These are phyloP conservation scores for Neocloeon triangulifer DNA, from an alignment of 1,140 invertebrate species.

Conservation along the genomic window DNA sequence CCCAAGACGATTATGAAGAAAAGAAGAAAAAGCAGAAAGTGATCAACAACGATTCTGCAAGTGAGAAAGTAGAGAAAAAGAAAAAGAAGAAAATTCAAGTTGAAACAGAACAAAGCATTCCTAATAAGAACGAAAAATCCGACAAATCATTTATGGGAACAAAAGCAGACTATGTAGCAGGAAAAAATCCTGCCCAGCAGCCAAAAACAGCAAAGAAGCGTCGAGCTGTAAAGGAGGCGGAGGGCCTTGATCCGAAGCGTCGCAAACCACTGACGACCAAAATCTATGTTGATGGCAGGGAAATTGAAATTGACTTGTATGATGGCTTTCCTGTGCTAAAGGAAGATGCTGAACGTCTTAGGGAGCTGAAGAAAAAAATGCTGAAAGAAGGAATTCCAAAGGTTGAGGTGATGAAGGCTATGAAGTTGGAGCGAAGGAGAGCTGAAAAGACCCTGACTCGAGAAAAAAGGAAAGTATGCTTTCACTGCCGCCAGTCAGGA, in stretches of 20 bases:
- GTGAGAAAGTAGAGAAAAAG: conserved; percentile 26
- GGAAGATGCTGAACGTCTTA: conserved; percentile 40
- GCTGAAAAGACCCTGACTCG: conserved; percentile 44
- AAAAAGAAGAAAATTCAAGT: conserved; percentile 22
- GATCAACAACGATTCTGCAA: too few relatives aligned
- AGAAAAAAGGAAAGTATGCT: conserved; percentile 43
- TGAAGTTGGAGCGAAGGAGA: conserved; percentile 40
- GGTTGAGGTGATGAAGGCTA: conserved; percentile 16
- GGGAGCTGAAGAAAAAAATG: conserved; percentile 32
- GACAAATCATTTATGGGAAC: too few relatives aligned
- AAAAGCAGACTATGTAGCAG: too few relatives aligned
- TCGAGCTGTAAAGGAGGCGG: conserved; percentile 12
- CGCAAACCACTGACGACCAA: conserved; percentile 27
- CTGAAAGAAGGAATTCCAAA: conserved; percentile 39
- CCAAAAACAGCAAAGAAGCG: conserved; percentile 13
- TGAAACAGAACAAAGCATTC: too few relatives aligned
- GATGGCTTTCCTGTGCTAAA: conserved; percentile 46
- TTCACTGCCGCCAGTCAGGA: conserved; percentile 26
- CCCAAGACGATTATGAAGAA: too few relatives aligned
- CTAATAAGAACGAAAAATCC: too few relatives aligned
- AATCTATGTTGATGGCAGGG: conserved; percentile 33
- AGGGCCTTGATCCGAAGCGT: conserved; percentile 18
- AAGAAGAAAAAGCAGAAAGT: conserved; percentile 26
- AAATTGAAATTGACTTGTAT: conserved; percentile 32
- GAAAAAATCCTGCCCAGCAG: too few relatives aligned